phyloP scores from a whole-genome alignment of 2,888 invertebrate genomes.

The Tenthredo livida region DNA sequence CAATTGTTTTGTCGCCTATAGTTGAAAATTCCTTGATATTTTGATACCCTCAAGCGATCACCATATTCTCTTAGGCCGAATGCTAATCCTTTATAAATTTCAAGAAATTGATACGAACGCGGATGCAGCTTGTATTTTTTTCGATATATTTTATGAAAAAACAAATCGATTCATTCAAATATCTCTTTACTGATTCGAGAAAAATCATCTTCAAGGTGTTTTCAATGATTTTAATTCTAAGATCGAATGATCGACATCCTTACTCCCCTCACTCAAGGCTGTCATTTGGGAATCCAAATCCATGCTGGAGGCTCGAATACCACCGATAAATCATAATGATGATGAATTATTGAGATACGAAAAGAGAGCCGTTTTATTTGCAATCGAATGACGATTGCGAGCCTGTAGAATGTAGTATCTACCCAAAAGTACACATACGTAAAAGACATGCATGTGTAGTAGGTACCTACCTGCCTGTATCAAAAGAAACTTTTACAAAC shows the following conservation, averaged over 20 bases:
- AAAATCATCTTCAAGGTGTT: not conserved
- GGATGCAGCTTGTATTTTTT: too few species aligned
- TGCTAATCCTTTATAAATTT: too few species aligned
- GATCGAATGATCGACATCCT: not conserved
- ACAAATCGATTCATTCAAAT: not conserved
- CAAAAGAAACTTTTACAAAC: slow-evolving; percentile 14
- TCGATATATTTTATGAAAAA: too few species aligned
- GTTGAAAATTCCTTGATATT: too few species aligned
- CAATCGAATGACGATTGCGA: not conserved
- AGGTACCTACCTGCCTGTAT: too few species aligned
- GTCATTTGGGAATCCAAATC: not conserved
- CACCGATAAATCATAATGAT: not conserved
- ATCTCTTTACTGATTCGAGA: not conserved
- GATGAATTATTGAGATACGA: not conserved
- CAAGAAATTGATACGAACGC: too few species aligned
- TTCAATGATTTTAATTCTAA: not conserved
- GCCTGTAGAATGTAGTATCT: not conserved
- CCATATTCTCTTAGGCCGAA: too few species aligned
- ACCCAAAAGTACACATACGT: too few species aligned
- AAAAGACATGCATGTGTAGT: too few species aligned
- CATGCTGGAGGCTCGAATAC: not conserved
- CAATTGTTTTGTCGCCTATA: too few species aligned
- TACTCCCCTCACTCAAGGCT: not conserved
- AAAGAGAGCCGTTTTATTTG: not conserved
- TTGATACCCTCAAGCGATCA: too few species aligned